Percentiles rank a stretch among this genome's conserved stretches.
Evolutionary conservation across 2,888 invertebrate species (phyloP).

Genomic region (Drosophila nigritarsus): DNA sequence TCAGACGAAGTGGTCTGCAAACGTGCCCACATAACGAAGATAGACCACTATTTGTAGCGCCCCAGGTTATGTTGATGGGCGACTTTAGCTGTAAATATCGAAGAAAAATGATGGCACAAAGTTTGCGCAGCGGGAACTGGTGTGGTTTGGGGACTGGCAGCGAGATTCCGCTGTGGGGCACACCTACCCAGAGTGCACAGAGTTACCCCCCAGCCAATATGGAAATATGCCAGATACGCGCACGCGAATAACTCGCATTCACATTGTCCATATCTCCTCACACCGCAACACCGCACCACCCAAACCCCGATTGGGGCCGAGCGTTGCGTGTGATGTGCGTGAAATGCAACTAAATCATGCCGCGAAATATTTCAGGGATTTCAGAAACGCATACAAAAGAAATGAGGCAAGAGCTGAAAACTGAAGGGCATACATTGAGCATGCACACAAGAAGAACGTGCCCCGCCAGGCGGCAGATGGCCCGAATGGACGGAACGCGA

Average conservation of each 20-base stretch:
- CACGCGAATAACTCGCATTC: conserved; percentile 63
- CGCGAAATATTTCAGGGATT: conserved; percentile 80
- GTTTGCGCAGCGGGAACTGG: conserved; percentile 42
- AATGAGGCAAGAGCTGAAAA: conserved; percentile 53
- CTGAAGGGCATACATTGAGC: conserved; percentile 36
- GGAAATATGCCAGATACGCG: conserved; percentile 60
- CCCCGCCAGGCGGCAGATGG: conserved; percentile 74
- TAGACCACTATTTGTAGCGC: conserved; percentile 36
- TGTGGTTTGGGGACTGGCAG: conserved; percentile 11
- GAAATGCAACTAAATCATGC: conserved; percentile 80
- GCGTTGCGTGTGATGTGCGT: conserved; percentile 75
- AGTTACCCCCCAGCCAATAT: conserved; percentile 9
- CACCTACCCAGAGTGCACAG: conserved; percentile 40
- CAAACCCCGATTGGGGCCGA: not conserved
- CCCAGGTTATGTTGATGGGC: conserved; percentile 68
- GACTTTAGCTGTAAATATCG: conserved; percentile 72
- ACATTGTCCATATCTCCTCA: conserved; percentile 30
- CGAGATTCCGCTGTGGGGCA: conserved; percentile 29
- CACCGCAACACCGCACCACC: not conserved
- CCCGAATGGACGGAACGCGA: conserved; percentile 32
- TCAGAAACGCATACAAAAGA: conserved; percentile 57
- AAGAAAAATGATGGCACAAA: conserved; percentile 62
- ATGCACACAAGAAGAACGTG: conserved; percentile 29
- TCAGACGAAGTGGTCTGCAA: conserved; percentile 9
- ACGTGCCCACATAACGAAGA: conserved; percentile 27